Evolutionary conservation across 2,888 invertebrate species (phyloP), one percentile per base, ranked within the genome.

Genomic region (Psylliodes chrysocephalus): DNA sequence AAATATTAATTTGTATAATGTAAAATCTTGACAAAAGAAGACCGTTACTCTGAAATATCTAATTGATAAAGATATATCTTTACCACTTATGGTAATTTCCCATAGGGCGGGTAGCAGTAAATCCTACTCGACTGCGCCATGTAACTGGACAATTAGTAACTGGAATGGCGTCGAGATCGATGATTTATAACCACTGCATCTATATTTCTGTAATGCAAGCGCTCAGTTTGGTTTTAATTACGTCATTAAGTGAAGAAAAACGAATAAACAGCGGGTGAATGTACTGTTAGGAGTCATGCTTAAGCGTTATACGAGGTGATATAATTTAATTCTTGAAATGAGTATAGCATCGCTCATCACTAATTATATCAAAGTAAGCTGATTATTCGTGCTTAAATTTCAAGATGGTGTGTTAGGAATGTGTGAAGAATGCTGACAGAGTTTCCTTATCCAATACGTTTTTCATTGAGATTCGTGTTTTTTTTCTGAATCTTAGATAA

Each of bases 121-220:
- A 49, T 49, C 8, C 30, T 49, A 28, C 30, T 49, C 49, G 49
- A 46, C 46, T 46, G 46, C 28, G 49, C 49, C 49, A 49, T 49
- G 49, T 49, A 28, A 28, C 15, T 28, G 28, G 49, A 49, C 28
- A 28, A 49, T 49, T 49, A 28, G 19, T 28, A 49, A 28, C 49
- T 7, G 28, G 17, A 49, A 49, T 49, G 30, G 30, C 22, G 30
- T 14, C 28, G 30, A 28, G 30, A 28, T 49, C 49, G 14, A 28
- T 49, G 49, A 49, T 49, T 25, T 49, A 49, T 49, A 35, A 6
- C 35, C 2, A 35, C 35, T 14, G 35, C 35, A 35, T 35, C 35
- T 14, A 35, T 35, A 35, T 35, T 35, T 35, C 35, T 3, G 6
- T 35, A 35, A 35, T 14, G 35, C 12, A 12, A 14, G 35, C 12